Conservation (phyloP, 2,113 vertebrate species). For the Phalacrocorax carbo region DNA sequence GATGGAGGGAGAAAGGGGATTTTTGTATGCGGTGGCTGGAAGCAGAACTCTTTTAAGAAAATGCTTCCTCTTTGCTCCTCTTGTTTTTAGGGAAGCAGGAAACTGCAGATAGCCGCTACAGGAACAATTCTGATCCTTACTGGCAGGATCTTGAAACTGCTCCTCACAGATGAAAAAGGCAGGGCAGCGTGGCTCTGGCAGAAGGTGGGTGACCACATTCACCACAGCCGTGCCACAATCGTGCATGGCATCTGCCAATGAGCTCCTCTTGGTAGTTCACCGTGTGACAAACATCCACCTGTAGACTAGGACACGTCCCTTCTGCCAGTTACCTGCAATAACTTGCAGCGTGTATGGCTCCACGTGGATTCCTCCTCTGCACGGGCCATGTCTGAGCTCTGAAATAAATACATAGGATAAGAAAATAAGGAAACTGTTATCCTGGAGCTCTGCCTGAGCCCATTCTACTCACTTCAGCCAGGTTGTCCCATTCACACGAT, state of each 20-base stretch:
- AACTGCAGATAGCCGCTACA: not conserved
- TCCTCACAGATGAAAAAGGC: not conserved
- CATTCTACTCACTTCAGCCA: not conserved
- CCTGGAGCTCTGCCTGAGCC: not conserved
- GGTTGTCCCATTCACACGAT: rapidly evolving
- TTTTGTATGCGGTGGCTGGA: not conserved
- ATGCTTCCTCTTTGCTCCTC: not conserved
- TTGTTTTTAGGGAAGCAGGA: not conserved
- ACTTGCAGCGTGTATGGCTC: rapidly evolving
- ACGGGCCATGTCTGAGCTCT: rapidly evolving
- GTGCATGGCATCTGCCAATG: rapidly evolving
- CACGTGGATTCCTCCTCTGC: not conserved
- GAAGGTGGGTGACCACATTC: rapidly evolving
- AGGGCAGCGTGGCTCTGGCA: not conserved
- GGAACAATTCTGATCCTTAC: not conserved
- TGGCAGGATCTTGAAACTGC: not conserved
- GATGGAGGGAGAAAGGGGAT: not conserved
- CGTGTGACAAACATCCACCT: rapidly evolving
- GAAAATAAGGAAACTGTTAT: not conserved
- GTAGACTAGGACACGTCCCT: rapidly evolving
- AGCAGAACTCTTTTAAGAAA: not conserved
- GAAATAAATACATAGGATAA: not conserved
- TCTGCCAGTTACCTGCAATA: not conserved
- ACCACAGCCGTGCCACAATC: rapidly evolving
- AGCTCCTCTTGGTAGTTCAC: not conserved